Conservation (phyloP, 1,140 invertebrate species). For the Microvelia longipes region DNA sequence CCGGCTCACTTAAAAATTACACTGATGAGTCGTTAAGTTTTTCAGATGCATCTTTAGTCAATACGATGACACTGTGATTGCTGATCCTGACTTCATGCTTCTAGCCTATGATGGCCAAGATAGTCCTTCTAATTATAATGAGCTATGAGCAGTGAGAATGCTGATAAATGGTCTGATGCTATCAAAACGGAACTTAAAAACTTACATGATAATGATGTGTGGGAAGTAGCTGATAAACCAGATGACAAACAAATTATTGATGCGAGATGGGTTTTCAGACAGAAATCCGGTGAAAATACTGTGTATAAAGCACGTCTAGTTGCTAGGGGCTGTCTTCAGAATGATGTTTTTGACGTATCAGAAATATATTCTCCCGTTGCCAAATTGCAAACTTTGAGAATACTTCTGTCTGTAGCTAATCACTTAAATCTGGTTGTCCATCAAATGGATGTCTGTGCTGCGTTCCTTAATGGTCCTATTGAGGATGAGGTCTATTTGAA, state of each 20-base stretch:
- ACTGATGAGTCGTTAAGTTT: too few relatives aligned
- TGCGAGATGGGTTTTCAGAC: background rate
- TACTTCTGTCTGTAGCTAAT: background rate
- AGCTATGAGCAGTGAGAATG: background rate
- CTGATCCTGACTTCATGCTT: too few relatives aligned
- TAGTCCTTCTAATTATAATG: too few relatives aligned
- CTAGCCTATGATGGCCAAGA: too few relatives aligned
- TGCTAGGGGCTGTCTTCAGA: constrained; percentile 24
- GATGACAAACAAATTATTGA: background rate
- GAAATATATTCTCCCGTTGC: background rate
- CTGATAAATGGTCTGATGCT: background rate
- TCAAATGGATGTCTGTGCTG: background rate
- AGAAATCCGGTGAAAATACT: background rate
- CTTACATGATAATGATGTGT: background rate
- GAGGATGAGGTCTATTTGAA: background rate
- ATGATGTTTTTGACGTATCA: background rate
- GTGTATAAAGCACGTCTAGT: constrained; percentile 27
- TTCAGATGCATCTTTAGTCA: too few relatives aligned
- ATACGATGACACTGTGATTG: too few relatives aligned
- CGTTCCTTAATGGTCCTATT: background rate
- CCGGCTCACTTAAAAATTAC: too few relatives aligned
- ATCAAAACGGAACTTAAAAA: background rate
- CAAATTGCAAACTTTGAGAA: background rate
- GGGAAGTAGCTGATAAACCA: background rate
- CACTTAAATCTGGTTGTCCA: background rate